Evolutionary conservation across 1,140 invertebrate species (phyloP), one percentile per base, ranked within the genome.

Genomic region (Stenopsyche tienmushanensis): DNA sequence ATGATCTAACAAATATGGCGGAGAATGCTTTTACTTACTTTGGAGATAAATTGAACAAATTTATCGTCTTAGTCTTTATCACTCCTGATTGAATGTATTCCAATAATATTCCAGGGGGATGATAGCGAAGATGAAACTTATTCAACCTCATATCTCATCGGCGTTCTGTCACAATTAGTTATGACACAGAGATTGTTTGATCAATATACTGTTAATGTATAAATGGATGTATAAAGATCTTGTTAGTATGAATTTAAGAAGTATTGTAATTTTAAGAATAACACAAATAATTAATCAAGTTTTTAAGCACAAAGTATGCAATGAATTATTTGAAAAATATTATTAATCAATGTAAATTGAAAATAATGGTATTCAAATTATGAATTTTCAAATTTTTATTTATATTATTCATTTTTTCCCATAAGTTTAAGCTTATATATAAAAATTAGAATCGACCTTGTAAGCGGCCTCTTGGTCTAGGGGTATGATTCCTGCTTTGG

Each of bases 61-160:
- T 85, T 34, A 88, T 84, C 65, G 85, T 85, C 71, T 85, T 86
- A 20, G 72, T 83, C 72, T 82, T 86, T 20, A 80, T 73, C 60
- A 77, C 74, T 13, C 82, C 82, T 21, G 82, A 79, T 73, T 86
- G 82, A 0, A 76, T 73, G 58, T 85, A 86, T 72, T 86, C 84
- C 67, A 86, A 72, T 29, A 82, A 80, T 21, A 86, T 77, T 17
- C 87, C 88, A 71, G 88, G 87, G 15, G 88, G 88, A 72, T 86
- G 85, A 72, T 89, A 89, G 64, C 88, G 78, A 7, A 89, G 73
- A 72, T 86, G 83, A 71, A 89, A 84, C 76, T 85, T 87, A 26
- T 82, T 75, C 39, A 88, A 74, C 73, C 82, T 86, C 87, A 88
- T 88, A 3, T 44, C 18, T 44, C 58, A 66, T 34, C 5, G 13